A percentile compares a stretch with the other conserved stretches of the same genome.
Conservation (phyloP, 2,888 invertebrate genomes). For the Nomada fabriciana region DNA sequence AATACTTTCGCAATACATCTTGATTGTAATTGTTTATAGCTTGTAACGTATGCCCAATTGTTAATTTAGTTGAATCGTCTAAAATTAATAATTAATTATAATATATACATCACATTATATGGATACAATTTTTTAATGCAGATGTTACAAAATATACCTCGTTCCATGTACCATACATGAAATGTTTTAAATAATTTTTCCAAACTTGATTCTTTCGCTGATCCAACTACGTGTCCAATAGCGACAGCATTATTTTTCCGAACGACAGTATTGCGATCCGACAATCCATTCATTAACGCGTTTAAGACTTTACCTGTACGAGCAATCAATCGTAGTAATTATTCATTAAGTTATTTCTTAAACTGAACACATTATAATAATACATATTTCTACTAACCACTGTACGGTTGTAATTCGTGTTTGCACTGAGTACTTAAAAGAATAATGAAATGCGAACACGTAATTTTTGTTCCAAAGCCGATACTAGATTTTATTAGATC, state of each 20-base stretch:
- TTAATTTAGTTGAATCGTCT: constrained; percentile 91
- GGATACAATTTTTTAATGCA: not conserved
- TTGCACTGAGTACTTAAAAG: constrained; percentile 86
- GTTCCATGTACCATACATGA: constrained; percentile 88
- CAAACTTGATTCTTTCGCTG: constrained; percentile 91
- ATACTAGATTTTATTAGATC: constrained; percentile 93
- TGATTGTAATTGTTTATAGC: constrained; percentile 93
- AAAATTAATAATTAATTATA: constrained; percentile 59
- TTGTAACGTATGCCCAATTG: constrained; percentile 91
- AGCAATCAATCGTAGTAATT: constrained; percentile 32
- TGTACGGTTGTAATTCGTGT: constrained; percentile 86
- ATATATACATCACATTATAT: not conserved
- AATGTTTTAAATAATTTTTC: constrained; percentile 88
- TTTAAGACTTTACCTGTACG: constrained; percentile 87
- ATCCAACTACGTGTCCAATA: constrained; percentile 93
- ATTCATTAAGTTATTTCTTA: not conserved
- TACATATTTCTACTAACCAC: constrained; percentile 81
- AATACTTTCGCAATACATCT: constrained; percentile 92
- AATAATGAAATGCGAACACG: constrained; percentile 92
- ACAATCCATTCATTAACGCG: constrained; percentile 90
- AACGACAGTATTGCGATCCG: constrained; percentile 93
- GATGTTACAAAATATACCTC: constrained; percentile 83
- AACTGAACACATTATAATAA: not conserved
- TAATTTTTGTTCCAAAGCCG: constrained; percentile 93
- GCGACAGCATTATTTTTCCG: constrained; percentile 93